Evolutionary conservation across 2,113 vertebrate genomes (phyloP).

Genomic region (Lepus europaeus): DNA sequence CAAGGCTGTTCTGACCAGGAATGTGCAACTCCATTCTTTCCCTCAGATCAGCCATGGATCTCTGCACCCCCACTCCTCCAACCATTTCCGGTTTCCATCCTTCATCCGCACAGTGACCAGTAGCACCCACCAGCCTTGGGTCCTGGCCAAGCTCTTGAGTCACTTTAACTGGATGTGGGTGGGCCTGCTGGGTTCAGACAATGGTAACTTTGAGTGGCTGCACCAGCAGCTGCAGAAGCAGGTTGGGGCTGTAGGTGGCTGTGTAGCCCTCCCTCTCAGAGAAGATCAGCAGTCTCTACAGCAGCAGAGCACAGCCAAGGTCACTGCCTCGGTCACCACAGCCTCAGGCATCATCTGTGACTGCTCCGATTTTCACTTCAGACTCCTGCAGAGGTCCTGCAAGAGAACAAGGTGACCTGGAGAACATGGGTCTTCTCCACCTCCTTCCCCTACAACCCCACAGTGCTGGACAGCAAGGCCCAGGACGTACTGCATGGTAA

Average conservation of each 20-base stretch:
- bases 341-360: background rate
- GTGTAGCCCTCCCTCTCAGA: background rate
- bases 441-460: background rate
- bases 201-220: background rate
- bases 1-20: background rate
- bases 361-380: background rate
- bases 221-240: background rate
- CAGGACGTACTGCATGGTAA: background rate
- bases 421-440: background rate
- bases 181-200: background rate
- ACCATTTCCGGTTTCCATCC: fast-evolving
- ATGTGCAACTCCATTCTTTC: fast-evolving
- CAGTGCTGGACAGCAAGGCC: fast-evolving
- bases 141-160: background rate
- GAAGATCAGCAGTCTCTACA: background rate
- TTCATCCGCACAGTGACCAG: background rate
- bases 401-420: background rate
- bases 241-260: fast-evolving
- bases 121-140: background rate
- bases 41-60: background rate
- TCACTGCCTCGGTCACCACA: fast-evolving
- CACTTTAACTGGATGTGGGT: background rate
- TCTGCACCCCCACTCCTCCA: background rate
- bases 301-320: fast-evolving
- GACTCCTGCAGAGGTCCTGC: background rate